Percentiles rank a stretch among this genome's conserved stretches.
Conservation (phyloP, 2,113 vertebrate species). For the Neodon shergylaensis region DNA sequence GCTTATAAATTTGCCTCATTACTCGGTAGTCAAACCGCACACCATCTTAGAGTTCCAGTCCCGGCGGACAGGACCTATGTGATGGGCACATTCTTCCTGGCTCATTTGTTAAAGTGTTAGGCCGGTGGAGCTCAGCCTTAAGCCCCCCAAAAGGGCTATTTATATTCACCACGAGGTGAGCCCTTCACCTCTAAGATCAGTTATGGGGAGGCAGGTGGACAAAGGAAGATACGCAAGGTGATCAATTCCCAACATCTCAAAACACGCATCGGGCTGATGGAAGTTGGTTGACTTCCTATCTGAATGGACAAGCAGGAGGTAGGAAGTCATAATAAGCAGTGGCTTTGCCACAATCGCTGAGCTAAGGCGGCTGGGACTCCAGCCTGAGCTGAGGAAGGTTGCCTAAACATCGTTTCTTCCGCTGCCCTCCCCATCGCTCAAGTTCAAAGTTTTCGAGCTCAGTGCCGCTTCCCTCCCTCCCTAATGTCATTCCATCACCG, state of each 20-base stretch:
- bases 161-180: conserved; percentile 9
- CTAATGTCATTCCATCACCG: not conserved
- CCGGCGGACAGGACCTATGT: not conserved
- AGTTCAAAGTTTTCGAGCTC: not conserved
- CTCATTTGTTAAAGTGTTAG: conserved; percentile 15
- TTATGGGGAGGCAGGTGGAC: not conserved
- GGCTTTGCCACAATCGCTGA: not conserved
- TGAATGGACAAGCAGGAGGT: not conserved
- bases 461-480: not conserved
- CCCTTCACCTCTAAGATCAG: conserved; percentile 44
- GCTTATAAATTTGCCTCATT: conserved; percentile 51
- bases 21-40: not conserved
- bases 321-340: not conserved
- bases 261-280: not conserved
- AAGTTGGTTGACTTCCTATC: not conserved
- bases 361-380: not conserved
- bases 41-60: not conserved
- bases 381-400: not conserved
- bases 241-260: conserved; percentile 31
- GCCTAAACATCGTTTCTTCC: not conserved
- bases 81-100: not conserved
- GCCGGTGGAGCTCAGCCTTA: not conserved
- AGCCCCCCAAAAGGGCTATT: conserved; percentile 21
- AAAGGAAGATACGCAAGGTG: not conserved
- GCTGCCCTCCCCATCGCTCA: not conserved